Conservation (phyloP, 2,113 vertebrate species). For the Hippopotamus amphibius region DNA sequence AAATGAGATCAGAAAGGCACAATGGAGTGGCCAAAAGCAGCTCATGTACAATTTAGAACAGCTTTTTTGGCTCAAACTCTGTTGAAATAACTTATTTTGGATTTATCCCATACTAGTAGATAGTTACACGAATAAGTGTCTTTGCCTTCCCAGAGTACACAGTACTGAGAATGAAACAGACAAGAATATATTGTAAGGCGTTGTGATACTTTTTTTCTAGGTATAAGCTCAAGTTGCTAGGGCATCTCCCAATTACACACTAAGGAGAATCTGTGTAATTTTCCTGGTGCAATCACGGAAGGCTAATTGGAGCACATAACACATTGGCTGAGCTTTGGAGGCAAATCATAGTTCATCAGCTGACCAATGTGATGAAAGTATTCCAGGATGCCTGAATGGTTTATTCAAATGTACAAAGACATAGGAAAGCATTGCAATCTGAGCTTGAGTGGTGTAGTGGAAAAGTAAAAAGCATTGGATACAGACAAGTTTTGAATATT, state of each 20-base stretch:
- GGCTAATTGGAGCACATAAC: background rate
- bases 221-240: background rate
- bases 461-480: background rate
- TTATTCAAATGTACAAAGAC: background rate
- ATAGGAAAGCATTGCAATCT: background rate
- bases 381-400: background rate
- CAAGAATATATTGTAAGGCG: background rate
- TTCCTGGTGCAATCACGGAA: background rate
- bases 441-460: background rate
- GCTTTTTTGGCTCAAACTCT: background rate
- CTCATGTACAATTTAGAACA: background rate
- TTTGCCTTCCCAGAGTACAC: background rate
- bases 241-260: background rate
- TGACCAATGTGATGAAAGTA: background rate
- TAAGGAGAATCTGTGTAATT: background rate
- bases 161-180: background rate
- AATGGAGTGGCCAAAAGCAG: background rate
- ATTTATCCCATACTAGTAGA: background rate
- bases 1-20: background rate
- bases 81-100: background rate
- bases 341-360: background rate
- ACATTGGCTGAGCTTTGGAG: background rate
- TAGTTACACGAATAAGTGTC: background rate
- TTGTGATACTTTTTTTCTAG: background rate
- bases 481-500: background rate